Percentiles rank a stretch among this genome's conserved stretches.
phyloP scores from a whole-genome alignment of 2,797 vertebrate species.

The Denticeps clupeoides region DNA sequence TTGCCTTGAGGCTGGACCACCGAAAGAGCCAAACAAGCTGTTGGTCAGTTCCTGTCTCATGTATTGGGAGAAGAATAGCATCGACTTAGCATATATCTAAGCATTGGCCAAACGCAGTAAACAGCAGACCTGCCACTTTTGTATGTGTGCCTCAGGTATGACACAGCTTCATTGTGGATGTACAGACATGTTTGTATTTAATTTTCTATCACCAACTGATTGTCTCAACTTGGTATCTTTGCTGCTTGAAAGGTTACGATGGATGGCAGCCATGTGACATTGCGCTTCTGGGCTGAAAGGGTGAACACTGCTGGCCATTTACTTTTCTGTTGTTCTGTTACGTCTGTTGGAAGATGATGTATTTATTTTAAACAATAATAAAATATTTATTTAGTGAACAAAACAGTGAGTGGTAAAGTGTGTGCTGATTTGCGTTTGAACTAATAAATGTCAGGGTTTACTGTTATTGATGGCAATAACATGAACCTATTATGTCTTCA shows the following conservation, averaged over 20 bases:
- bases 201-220: neutral
- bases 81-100: too few species aligned
- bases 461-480: too few species aligned
- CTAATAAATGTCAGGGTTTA: too few species aligned
- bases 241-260: conserved; percentile 5
- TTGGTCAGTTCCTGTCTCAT: too few species aligned
- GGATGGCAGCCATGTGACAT: conserved; percentile 2
- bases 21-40: too few species aligned
- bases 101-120: too few species aligned
- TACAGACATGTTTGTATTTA: neutral
- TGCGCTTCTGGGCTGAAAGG: conserved; percentile 2
- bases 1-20: too few species aligned
- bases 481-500: too few species aligned
- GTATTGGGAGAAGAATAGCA: too few species aligned
- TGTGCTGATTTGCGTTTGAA: conserved; percentile 3
- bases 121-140: neutral
- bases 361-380: conserved; percentile 39
- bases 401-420: neutral
- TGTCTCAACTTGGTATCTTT: conserved; percentile 17
- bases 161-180: conserved; percentile 4
- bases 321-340: conserved; percentile 18
- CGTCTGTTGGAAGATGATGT: conserved; percentile 32
- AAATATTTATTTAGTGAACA: conserved; percentile 38
- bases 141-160: neutral
- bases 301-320: conserved; percentile 9